phyloP scores from a whole-genome alignment of 2,797 vertebrate genomes.

The Chaunax sp. region DNA sequence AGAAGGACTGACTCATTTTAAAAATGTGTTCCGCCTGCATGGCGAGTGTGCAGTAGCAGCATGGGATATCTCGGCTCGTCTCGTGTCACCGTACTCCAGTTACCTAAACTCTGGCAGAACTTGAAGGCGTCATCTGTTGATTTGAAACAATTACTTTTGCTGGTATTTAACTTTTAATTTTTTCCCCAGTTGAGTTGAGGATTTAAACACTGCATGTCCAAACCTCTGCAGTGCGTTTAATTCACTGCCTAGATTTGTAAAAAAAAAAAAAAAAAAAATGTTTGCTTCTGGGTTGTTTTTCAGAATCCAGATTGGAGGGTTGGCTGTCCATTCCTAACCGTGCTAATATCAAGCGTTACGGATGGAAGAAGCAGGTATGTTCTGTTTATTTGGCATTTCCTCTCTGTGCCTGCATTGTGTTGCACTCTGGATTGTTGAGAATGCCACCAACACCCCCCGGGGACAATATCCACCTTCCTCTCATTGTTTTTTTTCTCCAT shows the following conservation, averaged over 20 bases:
- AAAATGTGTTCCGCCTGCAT: conserved; percentile 47
- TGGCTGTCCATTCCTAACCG: conserved; percentile 98
- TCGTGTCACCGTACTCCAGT: conserved; percentile 48
- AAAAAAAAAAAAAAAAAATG: too few relatives aligned
- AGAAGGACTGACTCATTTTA: conserved; percentile 15
- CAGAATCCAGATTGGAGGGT: conserved; percentile 98
- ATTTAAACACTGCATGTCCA: conserved; percentile 74
- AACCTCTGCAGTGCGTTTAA: conserved; percentile 8
- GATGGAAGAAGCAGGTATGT: conserved; percentile 98
- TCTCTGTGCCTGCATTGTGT: conserved; percentile 24
- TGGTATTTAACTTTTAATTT: conserved; percentile 43
- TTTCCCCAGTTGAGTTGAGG: conserved; percentile 62
- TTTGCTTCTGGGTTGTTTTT: conserved; percentile 25
- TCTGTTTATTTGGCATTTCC: conserved; percentile 22
- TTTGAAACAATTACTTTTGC: conserved; percentile 36
- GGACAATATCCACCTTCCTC: conserved; percentile 26
- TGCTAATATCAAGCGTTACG: conserved; percentile 96
- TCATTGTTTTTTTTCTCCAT: conserved; percentile 39
- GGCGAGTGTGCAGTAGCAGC: conserved; percentile 37
- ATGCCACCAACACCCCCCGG: background rate
- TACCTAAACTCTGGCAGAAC: conserved; percentile 37
- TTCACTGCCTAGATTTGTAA: background rate
- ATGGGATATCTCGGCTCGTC: conserved; percentile 37
- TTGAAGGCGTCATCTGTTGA: conserved; percentile 26
- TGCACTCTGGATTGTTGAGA: conserved; percentile 15